Evolutionary conservation across 2,888 invertebrate species (phyloP), one percentile per base, ranked within the genome.

Genomic region (Synergus itoensis): DNA sequence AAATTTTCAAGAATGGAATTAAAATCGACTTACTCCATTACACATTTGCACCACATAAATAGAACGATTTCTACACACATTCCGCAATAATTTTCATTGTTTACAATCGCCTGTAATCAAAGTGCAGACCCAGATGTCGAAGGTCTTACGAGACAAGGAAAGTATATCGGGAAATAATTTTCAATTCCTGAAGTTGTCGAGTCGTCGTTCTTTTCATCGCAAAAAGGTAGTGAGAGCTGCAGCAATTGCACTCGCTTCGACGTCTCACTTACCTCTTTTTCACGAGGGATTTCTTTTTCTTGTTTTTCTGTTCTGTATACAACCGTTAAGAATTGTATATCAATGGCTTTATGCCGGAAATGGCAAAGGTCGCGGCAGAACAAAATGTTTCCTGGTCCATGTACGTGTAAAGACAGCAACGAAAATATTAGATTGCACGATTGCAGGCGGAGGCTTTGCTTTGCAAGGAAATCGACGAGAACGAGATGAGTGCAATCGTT

Each of bases 301-400:
- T 78, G 41, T 77, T 79, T 76, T 75, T 45, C 64, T 79, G 69
- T 48, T 64, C 64, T 76, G 48, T 63, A 80, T 73, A 76, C 63
- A 36, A 60, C 40, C 36, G 73, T 62, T 40, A 64, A 79, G 65
- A 79, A 81, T 77, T 77, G 65, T 73, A 81, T 81, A 77, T 76
- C 78, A 78, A 77, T 78, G 76, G 69, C 69, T 80, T 80, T 80
- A 80, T 78, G 77, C 63, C 75, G 45, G 53, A 78, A 80, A 80
- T 76, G 77, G 65, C 76, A 78, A 78, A 80, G 80, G 78, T 80
- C 69, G 69, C 9, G 69, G 28, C 48, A 48, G 48, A 69, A 69
- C 48, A 69, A 69, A 69, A 69, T 78, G 62, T 28, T 77, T 78
- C 77, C 73, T 76, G 60, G 76, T 62, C 28, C 57, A 48, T 76